phyloP scores from a whole-genome alignment of 2,113 vertebrate genomes.

The Tapirus terrestris region DNA sequence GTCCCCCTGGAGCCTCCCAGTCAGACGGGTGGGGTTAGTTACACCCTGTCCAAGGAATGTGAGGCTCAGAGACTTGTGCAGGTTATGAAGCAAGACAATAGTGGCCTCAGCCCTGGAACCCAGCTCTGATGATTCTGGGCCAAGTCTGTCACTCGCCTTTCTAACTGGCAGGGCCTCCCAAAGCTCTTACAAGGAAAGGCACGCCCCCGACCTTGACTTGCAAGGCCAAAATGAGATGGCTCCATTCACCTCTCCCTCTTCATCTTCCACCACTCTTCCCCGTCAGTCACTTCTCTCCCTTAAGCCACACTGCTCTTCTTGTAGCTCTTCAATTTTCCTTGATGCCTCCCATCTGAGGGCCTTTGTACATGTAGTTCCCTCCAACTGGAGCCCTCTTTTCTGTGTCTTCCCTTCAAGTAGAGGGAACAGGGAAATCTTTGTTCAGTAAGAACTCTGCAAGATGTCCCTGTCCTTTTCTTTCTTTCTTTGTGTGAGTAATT shows the following conservation, averaged over 20 bases:
- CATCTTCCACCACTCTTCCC: background rate
- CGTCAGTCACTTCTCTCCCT: background rate
- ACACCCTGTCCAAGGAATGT: background rate
- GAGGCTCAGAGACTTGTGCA: background rate
- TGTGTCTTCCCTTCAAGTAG: background rate
- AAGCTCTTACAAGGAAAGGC: background rate
- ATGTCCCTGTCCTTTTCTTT: background rate
- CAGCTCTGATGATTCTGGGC: background rate
- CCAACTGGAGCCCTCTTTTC: background rate
- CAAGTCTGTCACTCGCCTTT: background rate
- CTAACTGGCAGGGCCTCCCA: background rate
- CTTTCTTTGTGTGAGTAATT: background rate
- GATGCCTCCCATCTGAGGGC: background rate
- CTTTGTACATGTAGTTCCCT: background rate
- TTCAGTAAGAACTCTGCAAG: background rate
- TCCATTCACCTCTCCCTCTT: background rate
- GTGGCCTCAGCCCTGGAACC: background rate
- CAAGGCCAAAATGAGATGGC: background rate
- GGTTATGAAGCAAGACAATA: background rate
- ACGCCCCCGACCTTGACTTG: background rate
- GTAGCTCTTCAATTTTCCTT: background rate
- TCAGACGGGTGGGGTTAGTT: background rate
- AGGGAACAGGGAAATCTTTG: background rate
- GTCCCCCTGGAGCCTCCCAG: background rate
- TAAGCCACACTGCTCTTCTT: background rate